Evolutionary conservation across 2,888 invertebrate species (phyloP), one percentile per base, ranked within the genome.

Genomic region (Ophraella communa): DNA sequence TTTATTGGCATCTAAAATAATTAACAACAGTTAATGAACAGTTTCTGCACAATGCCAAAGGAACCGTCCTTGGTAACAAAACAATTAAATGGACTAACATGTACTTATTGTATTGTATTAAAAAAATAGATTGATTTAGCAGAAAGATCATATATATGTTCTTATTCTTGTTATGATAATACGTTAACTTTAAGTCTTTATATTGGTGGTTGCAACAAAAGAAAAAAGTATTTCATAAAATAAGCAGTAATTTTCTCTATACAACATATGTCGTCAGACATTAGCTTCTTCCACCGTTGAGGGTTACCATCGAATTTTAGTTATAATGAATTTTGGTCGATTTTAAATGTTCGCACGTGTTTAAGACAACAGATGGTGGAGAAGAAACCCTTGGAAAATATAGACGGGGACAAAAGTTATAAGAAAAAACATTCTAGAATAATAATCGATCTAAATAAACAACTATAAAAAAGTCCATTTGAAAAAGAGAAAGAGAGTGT

Each of bases 261-360:
- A 60, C 14, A 60, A 60, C 60, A 60, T 60, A 60, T 60, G 60
- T 60, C 52, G 60, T 60, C 60, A 60, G 59, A 52, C 17, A 60
- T 60, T 60, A 52, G 60, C 52, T 60, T 60, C 54, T 54, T 54
- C 60, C 49, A 51, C 14, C 24, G 24, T 51, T 27, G 60, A 60
- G 60, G 60, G 60, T 60, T 33, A 52, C 52, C 53, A 44, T 60
- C 51, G 58, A 39, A 44, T 52, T 39, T 60, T 44, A 44, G 30
- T 44, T 47, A 60, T 60, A 60, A 60, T 53, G 60, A 60, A 60
- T 60, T 60, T 60, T 44, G 60, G 60, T 60, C 60, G 60, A 60
- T 52, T 60, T 60, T 60, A 52, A 60, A 60, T 60, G 60, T 52
- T 60, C 52, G 60, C 60, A 60, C 60, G 60, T 60, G 60, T 60